Conservation (phyloP, 2,113 vertebrate genomes). For the Mohoua ochrocephala region DNA sequence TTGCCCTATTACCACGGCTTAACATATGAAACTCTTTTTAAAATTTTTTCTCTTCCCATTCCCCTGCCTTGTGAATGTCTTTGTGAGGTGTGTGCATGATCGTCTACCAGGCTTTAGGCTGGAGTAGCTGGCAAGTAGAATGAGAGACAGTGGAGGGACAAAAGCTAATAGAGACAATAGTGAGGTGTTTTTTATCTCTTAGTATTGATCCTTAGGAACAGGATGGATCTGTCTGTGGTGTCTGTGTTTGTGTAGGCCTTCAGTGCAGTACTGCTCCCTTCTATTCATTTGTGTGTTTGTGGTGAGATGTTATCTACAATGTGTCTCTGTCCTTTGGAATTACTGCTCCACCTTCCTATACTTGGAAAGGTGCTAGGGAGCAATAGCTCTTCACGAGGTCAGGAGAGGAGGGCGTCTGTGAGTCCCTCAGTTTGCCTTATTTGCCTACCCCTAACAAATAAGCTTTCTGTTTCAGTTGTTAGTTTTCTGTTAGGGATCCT, state of each 20-base stretch:
- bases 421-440: neutral
- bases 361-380: neutral
- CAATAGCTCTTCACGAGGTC: neutral
- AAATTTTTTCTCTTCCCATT: neutral
- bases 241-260: neutral
- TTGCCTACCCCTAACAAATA: neutral
- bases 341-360: neutral
- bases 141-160: neutral
- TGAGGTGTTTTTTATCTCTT: neutral
- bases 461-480: neutral
- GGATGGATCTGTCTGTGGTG: neutral
- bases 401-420: neutral
- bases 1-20: neutral
- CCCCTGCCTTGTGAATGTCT: neutral
- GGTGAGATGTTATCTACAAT: neutral
- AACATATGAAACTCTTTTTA: neutral
- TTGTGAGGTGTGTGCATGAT: neutral
- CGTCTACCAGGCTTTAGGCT: neutral
- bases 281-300: neutral
- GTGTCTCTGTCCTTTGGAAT: neutral
- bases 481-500: neutral
- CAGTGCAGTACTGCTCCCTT: neutral
- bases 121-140: neutral
- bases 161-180: neutral
- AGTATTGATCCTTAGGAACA: neutral